A percentile compares a stretch with the other conserved stretches of the same genome.
These are phyloP conservation scores for Sebastes nivosus DNA, from an alignment of 2,797 vertebrate genomes.

Conservation along the genomic window DNA sequence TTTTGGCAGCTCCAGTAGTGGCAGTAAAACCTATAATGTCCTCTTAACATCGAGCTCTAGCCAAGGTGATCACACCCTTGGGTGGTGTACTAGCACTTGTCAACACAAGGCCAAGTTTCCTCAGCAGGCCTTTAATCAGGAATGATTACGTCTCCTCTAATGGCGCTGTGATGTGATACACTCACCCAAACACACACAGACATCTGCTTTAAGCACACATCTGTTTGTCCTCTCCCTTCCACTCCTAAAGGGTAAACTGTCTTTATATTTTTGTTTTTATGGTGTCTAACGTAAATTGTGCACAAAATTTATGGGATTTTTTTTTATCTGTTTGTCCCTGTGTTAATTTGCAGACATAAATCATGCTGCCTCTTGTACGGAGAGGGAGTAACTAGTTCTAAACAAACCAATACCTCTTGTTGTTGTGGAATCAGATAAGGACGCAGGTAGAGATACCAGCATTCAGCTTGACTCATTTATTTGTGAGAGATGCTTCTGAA, in stretches of 20 bases:
- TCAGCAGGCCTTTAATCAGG: conserved; percentile 67
- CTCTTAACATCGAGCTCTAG: conserved; percentile 45
- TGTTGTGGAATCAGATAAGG: conserved; percentile 46
- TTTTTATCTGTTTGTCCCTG: conserved; percentile 8
- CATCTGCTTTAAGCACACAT: conserved; percentile 4
- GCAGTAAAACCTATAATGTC: conserved; percentile 65
- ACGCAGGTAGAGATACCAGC: background rate
- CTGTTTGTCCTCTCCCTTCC: background rate
- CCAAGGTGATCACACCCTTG: conserved; percentile 77
- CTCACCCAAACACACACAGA: background rate
- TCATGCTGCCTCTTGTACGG: conserved; percentile 21
- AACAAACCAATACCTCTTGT: conserved; percentile 37
- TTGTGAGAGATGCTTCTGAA: conserved; percentile 23
- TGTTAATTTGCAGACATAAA: conserved; percentile 57
- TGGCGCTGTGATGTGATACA: conserved; percentile 39
- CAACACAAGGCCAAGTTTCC: conserved; percentile 63
- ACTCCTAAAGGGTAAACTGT: conserved; percentile 11
- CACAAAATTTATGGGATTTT: conserved; percentile 6
- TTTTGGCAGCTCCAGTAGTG: conserved; percentile 33
- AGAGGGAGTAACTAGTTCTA: background rate
- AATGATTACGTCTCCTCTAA: conserved; percentile 72
- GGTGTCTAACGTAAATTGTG: background rate
- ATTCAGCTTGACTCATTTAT: conserved; percentile 37
- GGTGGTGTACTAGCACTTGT: conserved; percentile 65
- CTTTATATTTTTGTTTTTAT: conserved; percentile 30